A percentile compares a stretch with the other conserved stretches of the same genome.
Evolutionary conservation across 2,888 invertebrate genomes (phyloP).

Genomic region (Boloria euphrosyne): DNA sequence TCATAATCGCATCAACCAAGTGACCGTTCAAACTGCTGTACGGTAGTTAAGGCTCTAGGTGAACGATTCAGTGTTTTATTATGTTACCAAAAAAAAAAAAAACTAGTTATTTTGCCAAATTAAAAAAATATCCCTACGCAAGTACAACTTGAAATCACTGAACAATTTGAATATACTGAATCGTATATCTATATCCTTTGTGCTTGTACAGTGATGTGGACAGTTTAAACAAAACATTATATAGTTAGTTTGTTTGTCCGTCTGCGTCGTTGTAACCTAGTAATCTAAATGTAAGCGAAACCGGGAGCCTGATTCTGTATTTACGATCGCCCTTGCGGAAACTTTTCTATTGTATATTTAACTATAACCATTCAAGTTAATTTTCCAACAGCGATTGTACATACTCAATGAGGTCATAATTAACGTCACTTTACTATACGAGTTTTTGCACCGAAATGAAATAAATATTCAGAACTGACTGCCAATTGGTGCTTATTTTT

Average conservation of each 20-base stretch:
- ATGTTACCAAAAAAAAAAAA: neutral
- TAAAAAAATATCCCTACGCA: neutral
- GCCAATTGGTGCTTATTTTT: constrained; percentile 41
- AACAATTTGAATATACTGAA: constrained; percentile 14
- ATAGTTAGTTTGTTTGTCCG: constrained; percentile 23
- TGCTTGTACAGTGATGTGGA: constrained; percentile 8
- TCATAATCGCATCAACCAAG: neutral
- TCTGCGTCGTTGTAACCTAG: constrained; percentile 26
- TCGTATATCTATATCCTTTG: constrained; percentile 20
- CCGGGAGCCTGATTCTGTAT: constrained; percentile 32
- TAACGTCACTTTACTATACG: constrained; percentile 21
- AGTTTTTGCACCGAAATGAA: constrained; percentile 30
- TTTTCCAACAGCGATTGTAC: constrained; percentile 32
- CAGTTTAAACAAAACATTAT: constrained; percentile 10
- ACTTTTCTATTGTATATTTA: constrained; percentile 8
- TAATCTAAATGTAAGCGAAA: constrained; percentile 30
- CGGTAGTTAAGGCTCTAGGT: constrained; percentile 14
- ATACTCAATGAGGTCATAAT: constrained; percentile 27
- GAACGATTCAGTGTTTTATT: constrained; percentile 22
- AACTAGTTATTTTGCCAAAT: too few species aligned
- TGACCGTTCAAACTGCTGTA: constrained; percentile 5
- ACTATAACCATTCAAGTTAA: neutral
- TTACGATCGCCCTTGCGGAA: constrained; percentile 35
- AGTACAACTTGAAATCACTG: constrained; percentile 12
- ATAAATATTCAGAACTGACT: constrained; percentile 29